Base-by-base conservation (phyloP, 2,888 invertebrate species). In the Hetaerina titia region DNA sequence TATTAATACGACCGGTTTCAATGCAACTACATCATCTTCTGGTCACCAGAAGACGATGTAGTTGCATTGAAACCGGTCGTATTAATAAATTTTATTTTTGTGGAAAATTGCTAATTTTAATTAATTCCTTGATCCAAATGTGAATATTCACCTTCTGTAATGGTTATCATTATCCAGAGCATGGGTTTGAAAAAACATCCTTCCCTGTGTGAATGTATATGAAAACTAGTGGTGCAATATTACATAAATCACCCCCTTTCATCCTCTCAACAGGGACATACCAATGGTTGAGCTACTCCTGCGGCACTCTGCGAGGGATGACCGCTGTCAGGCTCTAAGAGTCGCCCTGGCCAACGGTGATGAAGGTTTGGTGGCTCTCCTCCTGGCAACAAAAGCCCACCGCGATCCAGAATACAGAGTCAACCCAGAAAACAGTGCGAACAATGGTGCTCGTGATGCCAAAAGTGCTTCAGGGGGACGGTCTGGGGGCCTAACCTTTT, bases 321-420 rank as follows among this genome's bases (percentile, higher is more conserved):
- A 99, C 95, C 98, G 98, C 95, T 98, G 98, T 95, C 97, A 98
- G 95, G 99, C 99, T 6, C 97, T 99, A 89, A 97, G 97, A 64
- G 98, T 98, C 95, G 98, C 98, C 9, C 98, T 98, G 1, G 97
- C 97, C 56, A 98, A 98, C 96, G 97, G 98, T 31, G 98, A 99
- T 96, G 98, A 98, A 96, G 97, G 97, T 0, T 97, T 99, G 11
- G 98, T 98, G 13, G 98, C 98, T 22, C 98, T 98, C 95, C 97
- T 99, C 57, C 97, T 99, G n/a, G 98, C 99, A 0, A 98, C 98
- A 94, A 98, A 98, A 97, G 98, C 99, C 0, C 98, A 98, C 96
- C 98, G 98, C 0, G 99, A 99, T 97, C 98, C 98, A 0, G 99
- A 99, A 96, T 98, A 98, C 96, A 98, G 99, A 97, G 98, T 99